These are phyloP conservation scores for Hystrix cristata DNA, from an alignment of 2,113 vertebrate species.

Conservation along the genomic window DNA sequence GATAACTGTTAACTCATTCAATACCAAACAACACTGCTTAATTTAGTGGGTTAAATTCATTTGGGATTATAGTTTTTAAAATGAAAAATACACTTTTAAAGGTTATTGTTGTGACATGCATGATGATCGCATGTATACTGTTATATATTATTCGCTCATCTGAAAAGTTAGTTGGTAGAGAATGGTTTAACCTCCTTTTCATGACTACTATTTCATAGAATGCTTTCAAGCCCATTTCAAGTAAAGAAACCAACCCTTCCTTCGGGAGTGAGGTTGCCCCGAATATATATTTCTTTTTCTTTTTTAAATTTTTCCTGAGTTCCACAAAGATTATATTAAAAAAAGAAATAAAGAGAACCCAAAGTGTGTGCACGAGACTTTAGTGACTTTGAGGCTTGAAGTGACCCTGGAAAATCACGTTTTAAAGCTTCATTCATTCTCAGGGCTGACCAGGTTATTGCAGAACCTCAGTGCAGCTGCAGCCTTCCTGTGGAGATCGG, in stretches of 20 bases:
- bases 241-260: conserved; percentile 39
- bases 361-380: not conserved
- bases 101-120: not conserved
- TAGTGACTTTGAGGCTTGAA: not conserved
- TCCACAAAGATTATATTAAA: conserved; percentile 55
- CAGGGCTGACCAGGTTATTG: conserved; percentile 60
- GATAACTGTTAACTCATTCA: conserved; percentile 47
- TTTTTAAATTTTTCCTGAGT: not conserved
- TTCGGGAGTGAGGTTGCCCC: not conserved
- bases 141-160: conserved; percentile 5
- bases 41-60: not conserved
- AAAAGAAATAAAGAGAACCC: conserved; percentile 68
- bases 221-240: conserved; percentile 48
- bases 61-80: not conserved
- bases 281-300: conserved; percentile 44
- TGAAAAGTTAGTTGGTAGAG: not conserved
- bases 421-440: conserved; percentile 55
- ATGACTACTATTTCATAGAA: conserved; percentile 39
- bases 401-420: conserved; percentile 55
- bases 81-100: conserved; percentile 10
- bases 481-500: conserved; percentile 16
- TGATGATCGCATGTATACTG: not conserved
- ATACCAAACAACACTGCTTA: not conserved
- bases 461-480: conserved; percentile 20
- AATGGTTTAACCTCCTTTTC: not conserved